Evolutionary conservation across 2,797 vertebrate genomes (phyloP), one percentile per base, ranked within the genome.

Genomic region (Margarornis squamiger): DNA sequence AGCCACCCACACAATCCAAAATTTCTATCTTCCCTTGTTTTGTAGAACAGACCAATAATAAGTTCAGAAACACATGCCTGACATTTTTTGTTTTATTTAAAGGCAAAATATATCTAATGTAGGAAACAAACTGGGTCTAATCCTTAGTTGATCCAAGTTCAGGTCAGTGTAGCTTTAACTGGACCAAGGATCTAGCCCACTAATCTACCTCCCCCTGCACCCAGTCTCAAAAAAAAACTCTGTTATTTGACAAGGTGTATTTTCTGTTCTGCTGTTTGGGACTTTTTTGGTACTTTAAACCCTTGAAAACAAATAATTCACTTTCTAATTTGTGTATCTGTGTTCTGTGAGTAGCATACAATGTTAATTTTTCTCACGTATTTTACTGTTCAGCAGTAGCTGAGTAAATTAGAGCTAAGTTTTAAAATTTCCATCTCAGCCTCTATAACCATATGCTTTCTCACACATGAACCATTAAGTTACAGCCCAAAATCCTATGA

Each of bases 11-110:
- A 75, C 58, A 83, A 92, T 19, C 51, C 18, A 73, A 43, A 73
- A 72, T 73, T 70, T 65, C 0, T 59, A 12, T 17, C 38, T 75
- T 88, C 59, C 58, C 73, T 88, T 78, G 34, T 32, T 92, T 76
- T 29, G 34, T 46, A 70, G 51, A 80, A 59, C 6, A 84, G 45
- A 63, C 74, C 52, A 76, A 39, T 14, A 80, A 10, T 34, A 86
- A 84, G 76, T 78, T 92, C 85, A 88, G 59, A 88, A 96, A 76
- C 39, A 86, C 14, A 14, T 59, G 43, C 70, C 86, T 75, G 70
- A 45, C 3, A 46, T 49, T 81, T 92, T 92, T 24, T 79, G 19
- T 38, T 95, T 88, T 95, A 92, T 86, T 94, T 75, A 82, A 79
- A 90, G 57, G 59, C 39, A 92, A 88, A 94, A 86, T 76, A 32